Conservation (phyloP, 2,888 invertebrate species). For the Leptodirus hochenwartii region DNA sequence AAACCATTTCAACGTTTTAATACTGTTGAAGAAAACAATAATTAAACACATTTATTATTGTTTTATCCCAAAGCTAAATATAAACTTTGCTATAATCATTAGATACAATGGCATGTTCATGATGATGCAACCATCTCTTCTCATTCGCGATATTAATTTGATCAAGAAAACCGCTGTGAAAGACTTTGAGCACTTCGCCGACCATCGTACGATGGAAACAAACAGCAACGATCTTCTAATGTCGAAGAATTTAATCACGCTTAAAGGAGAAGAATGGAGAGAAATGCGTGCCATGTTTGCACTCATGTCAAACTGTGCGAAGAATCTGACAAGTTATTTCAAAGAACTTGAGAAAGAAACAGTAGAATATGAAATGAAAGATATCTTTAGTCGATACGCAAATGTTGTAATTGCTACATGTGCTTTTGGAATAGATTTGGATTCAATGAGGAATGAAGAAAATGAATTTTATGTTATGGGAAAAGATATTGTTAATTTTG, state of each 20-base stretch:
- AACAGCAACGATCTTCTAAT: neutral
- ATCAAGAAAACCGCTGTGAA: conserved; percentile 1
- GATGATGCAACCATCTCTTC: too few species aligned
- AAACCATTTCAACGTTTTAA: too few species aligned
- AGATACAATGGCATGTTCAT: too few species aligned
- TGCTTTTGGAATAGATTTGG: conserved; percentile 26
- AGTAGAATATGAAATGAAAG: conserved; percentile 20
- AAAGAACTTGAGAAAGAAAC: conserved; percentile 12
- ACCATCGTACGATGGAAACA: neutral
- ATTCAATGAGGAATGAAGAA: conserved; percentile 31
- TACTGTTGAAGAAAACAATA: too few species aligned
- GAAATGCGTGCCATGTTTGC: conserved; percentile 17
- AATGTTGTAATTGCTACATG: conserved; percentile 6
- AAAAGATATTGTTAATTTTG: conserved; percentile 23
- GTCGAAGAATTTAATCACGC: neutral
- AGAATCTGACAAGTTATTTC: conserved; percentile 15
- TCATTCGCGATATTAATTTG: too few species aligned
- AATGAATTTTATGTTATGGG: conserved; percentile 37
- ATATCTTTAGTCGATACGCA: conserved; percentile 3
- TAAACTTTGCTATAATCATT: too few species aligned
- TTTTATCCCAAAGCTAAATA: too few species aligned
- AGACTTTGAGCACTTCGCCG: conserved; percentile 1
- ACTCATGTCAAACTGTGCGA: conserved; percentile 15
- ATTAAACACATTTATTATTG: too few species aligned
- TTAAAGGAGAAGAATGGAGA: conserved; percentile 16